Base-by-base conservation (phyloP, 2,113 vertebrate species). In the Channa argus region DNA sequence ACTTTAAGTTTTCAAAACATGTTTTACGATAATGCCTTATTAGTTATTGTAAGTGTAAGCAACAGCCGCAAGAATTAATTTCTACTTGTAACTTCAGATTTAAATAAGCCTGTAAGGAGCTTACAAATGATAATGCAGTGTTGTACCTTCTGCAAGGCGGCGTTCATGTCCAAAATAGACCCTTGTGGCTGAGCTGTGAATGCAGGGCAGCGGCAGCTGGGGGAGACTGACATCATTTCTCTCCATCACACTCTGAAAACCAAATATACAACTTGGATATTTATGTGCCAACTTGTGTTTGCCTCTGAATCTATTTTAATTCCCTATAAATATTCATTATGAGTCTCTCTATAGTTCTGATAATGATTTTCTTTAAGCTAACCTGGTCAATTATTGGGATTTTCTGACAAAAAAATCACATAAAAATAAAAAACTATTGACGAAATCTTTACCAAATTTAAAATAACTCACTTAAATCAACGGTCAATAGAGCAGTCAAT, bases 101-200 rank as follows among this genome's bases (percentile, higher is more conserved):
- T 10, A 24, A 14, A 62, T 5, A 12, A 33, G 34, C n/a, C 55
- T 13, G 34, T 24, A 11, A 37, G 3, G 2, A 51, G 14, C 63
- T 58, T 0, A 37, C 12, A 59, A 24, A 15, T 36, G 1, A 55
- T 5, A n/a, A 0, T 36, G n/a, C 5, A 8, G 14, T 5, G 5
- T 2, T 83, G 91, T 89, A 99, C 98, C 98, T 92, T 99, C 95
- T 63, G 98, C 96, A 44, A 96, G 97, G 82, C 96, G 93, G 77
- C 96, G 94, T 78, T 99, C 96, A 9, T 97, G 97, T 50, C 98
- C 98, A 49, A 99, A 99, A 92, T 98, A 99, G 71, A 99, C 95
- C 1, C 98, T 93, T 0, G 97, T 99, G 74, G 95, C 95, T 63
- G 96, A 92, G 81, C 95, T 96, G 79, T 96, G 95, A 89, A 99